Percentiles rank a stretch among this genome's conserved stretches.
Evolutionary conservation across 1,140 invertebrate species (phyloP).

Genomic region (Lithobius niger): DNA sequence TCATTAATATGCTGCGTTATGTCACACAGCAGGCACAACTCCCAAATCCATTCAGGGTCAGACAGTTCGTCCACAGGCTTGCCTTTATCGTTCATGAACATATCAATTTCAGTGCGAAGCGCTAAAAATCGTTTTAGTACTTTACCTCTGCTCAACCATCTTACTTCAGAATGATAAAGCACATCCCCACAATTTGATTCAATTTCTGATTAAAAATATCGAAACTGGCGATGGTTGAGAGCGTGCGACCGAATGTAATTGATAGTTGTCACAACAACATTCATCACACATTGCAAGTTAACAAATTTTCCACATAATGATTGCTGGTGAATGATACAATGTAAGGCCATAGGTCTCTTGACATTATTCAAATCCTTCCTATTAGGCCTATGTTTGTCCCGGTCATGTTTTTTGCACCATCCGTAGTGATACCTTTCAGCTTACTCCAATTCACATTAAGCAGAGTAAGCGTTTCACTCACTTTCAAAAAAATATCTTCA

Average conservation of each 20-base stretch:
- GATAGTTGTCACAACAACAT: neutral
- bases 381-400: neutral
- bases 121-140: conserved; percentile 28
- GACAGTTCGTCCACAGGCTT: conserved; percentile 5
- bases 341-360: neutral
- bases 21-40: conserved; percentile 17
- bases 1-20: conserved; percentile 6
- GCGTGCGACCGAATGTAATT: neutral
- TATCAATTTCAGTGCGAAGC: conserved; percentile 18
- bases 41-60: conserved; percentile 13
- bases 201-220: conserved; percentile 19
- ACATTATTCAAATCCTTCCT: neutral
- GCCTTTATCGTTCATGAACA: conserved; percentile 16
- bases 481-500: neutral
- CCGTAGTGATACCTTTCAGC: neutral
- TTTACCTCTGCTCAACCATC: conserved; percentile 28
- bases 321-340: conserved; percentile 2
- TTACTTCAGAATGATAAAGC: conserved; percentile 25
- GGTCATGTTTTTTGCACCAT: neutral
- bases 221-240: conserved; percentile 1
- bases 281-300: neutral
- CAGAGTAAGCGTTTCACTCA: neutral
- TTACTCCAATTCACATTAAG: neutral
- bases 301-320: neutral
- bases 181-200: conserved; percentile 23